Evolutionary conservation across 2,888 invertebrate species (phyloP).

Genomic region (Cataglyphis albicans): DNA sequence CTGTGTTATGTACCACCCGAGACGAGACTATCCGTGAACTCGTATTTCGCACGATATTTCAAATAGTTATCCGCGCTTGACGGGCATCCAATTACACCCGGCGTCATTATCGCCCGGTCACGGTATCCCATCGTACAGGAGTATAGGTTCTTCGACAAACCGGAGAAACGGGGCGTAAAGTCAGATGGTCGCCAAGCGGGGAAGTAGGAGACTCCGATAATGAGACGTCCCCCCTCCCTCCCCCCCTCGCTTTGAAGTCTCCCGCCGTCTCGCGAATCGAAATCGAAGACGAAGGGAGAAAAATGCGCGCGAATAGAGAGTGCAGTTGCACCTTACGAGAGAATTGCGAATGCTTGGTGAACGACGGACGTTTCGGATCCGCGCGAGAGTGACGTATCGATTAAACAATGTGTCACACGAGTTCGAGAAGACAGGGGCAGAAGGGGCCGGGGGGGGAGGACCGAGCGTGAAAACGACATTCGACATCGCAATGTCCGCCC

Average conservation of each 20-base stretch:
- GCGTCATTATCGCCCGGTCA: slow-evolving; percentile 67
- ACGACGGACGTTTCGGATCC: slow-evolving; percentile 35
- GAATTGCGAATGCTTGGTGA: slow-evolving; percentile 50
- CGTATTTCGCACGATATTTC: slow-evolving; percentile 51
- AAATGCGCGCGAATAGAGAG: slow-evolving; percentile 7
- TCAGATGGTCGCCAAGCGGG: slow-evolving; percentile 18
- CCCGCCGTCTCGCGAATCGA: slow-evolving; percentile 57
- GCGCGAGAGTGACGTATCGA: slow-evolving; percentile 76
- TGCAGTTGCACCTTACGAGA: slow-evolving; percentile 60
- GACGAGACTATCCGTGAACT: slow-evolving; percentile 37
- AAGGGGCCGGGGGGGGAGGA: slow-evolving; percentile 30
- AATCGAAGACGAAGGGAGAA: slow-evolving; percentile 21
- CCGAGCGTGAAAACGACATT: slow-evolving; percentile 81
- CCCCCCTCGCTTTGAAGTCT: slow-evolving; percentile 64
- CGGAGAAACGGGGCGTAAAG: slow-evolving; percentile 28
- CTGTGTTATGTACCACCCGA: neutral
- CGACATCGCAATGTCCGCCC: slow-evolving; percentile 67
- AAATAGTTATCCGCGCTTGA: slow-evolving; percentile 44
- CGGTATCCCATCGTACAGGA: slow-evolving; percentile 64
- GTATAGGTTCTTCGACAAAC: slow-evolving; percentile 59
- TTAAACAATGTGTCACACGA: slow-evolving; percentile 82
- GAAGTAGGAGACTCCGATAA: slow-evolving; percentile 68
- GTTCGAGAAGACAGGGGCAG: slow-evolving; percentile 73
- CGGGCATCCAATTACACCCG: slow-evolving; percentile 66
- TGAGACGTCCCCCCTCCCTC: slow-evolving; percentile 65